phyloP scores from a whole-genome alignment of 2,113 vertebrate species.

The Microtus richardsoni region DNA sequence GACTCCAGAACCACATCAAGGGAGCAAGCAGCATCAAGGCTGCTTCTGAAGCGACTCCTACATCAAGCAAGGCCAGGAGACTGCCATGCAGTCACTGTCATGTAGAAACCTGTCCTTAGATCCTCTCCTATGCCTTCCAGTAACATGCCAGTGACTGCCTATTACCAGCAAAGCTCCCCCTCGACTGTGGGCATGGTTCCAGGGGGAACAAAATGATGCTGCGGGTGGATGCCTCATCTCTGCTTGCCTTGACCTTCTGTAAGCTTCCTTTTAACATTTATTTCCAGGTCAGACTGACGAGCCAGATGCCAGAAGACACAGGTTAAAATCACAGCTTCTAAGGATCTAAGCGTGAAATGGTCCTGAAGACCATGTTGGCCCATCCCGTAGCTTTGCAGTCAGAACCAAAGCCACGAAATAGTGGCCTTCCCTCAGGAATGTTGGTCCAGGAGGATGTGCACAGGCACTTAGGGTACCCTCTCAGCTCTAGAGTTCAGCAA shows the following conservation, averaged over 20 bases:
- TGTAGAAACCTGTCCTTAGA: not conserved
- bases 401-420: not conserved
- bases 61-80: not conserved
- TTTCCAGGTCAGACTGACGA: not conserved
- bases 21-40: not conserved
- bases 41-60: not conserved
- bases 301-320: not conserved
- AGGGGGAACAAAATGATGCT: not conserved
- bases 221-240: not conserved
- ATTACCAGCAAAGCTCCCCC: too few species aligned
- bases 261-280: constrained; percentile 22
- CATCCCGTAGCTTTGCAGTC: not conserved
- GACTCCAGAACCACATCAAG: not conserved
- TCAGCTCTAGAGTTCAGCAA: not conserved
- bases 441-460: not conserved
- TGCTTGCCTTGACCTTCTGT: not conserved
- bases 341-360: not conserved
- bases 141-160: not conserved
- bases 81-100: not conserved
- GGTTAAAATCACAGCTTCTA: not conserved
- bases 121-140: not conserved
- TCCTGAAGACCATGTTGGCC: not conserved
- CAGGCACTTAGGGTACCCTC: not conserved
- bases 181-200: too few species aligned
- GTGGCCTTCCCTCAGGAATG: not conserved